Percentiles rank a stretch among this genome's conserved stretches.
phyloP scores from a whole-genome alignment of 2,888 invertebrate genomes.

The Drosophila recens region DNA sequence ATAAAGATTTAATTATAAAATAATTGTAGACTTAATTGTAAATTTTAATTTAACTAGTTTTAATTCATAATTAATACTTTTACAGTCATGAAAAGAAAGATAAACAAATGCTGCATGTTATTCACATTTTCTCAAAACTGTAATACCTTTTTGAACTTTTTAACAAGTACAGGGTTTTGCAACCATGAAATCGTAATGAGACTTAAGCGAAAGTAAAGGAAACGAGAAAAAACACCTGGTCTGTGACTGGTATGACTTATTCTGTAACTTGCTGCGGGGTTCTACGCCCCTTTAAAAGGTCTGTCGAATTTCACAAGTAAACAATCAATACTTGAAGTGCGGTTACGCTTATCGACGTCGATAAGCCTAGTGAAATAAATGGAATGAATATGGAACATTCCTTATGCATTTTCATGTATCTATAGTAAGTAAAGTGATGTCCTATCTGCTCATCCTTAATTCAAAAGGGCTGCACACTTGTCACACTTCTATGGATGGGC shows the following conservation, averaged over 20 bases:
- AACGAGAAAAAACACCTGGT: slow-evolving; percentile 2
- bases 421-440: slow-evolving; percentile 3
- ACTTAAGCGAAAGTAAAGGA: background rate
- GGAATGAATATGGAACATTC: background rate
- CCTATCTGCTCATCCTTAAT: slow-evolving; percentile 12
- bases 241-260: slow-evolving; percentile 8
- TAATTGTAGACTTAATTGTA: background rate
- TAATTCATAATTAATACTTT: background rate
- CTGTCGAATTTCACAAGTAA: slow-evolving; percentile 7
- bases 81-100: too few relatives aligned
- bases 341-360: background rate
- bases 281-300: slow-evolving; percentile 15
- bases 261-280: slow-evolving; percentile 5
- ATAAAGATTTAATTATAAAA: background rate
- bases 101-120: too few relatives aligned
- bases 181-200: slow-evolving; percentile 1
- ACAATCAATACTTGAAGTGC: background rate
- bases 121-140: background rate
- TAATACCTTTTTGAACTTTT: background rate
- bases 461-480: slow-evolving; percentile 39
- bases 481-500: slow-evolving; percentile 25
- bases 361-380: background rate
- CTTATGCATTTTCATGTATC: background rate
- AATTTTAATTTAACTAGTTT: background rate
- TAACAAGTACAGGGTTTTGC: background rate